Evolutionary conservation across 1,140 invertebrate genomes (phyloP), one percentile per base, ranked within the genome.

Genomic region (Temnothorax longispinosus): DNA sequence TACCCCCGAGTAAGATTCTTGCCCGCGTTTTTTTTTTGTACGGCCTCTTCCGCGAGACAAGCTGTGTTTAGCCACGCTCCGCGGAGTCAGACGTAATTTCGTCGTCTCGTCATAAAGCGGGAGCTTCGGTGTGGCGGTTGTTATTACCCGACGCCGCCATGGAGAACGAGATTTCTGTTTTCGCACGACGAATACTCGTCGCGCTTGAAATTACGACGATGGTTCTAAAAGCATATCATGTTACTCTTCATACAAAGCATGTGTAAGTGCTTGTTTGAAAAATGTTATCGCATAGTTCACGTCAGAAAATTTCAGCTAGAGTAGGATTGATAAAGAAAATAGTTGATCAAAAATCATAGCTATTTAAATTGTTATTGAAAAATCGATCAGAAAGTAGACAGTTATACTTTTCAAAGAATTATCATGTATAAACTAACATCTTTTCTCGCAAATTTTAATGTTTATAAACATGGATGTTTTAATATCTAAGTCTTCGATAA

Each of bases 51-150:
- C 78, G 64, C 62, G 65, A 81, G 47, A 72, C 21, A 69, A 54
- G 64, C 47, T 41, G 65, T 72, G 15, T 44, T 81, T 81, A 81
- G 67, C 64, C 38, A 81, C 64, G 78, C 78, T 71, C 44, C 78
- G 50, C 15, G 50, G 21, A 81, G 65, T 10, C 65, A 60, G 65
- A 72, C 50, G 67, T 71, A 56, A 72, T 81, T 81, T 72, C 21
- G 21, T 81, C 65, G 50, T 81, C 38, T 72, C 41, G 65, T 81
- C 65, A 10, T 58, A 81, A 81, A 81, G 77, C 44, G 27, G 58
- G 18, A 50, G 35, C 47, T 44, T 44, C 38, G 15, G 35, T 13
- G 41, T 13, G 41, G 8, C 62, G 13, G n/a, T 71, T 67, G 77
- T 71, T n/a, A 56, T 81, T 77, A 77, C 38, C 10, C 21, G 2